phyloP scores from a whole-genome alignment of 2,113 vertebrate species.

The Phaethon lepturus region DNA sequence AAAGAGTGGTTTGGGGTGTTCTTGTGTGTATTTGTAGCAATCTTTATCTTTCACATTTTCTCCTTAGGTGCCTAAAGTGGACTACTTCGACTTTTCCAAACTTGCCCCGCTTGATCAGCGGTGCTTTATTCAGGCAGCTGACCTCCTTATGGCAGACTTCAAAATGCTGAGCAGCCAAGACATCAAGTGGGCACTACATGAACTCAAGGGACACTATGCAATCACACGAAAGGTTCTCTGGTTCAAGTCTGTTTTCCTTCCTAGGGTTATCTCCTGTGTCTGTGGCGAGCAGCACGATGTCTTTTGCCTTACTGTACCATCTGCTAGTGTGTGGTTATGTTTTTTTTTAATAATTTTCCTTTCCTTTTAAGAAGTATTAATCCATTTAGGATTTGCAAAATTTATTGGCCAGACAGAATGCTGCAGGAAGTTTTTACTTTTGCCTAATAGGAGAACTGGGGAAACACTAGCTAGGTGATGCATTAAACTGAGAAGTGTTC shows the following conservation, averaged over 20 bases:
- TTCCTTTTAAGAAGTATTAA: constrained; percentile 35
- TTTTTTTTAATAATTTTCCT: background rate
- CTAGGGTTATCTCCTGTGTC: background rate
- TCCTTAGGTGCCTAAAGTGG: constrained; percentile 82
- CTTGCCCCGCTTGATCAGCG: constrained; percentile 84
- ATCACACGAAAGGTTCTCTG: constrained; percentile 92
- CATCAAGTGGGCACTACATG: constrained; percentile 95
- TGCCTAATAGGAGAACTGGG: background rate
- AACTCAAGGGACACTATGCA: constrained; percentile 99
- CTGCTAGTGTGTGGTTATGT: background rate
- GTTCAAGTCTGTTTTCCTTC: background rate
- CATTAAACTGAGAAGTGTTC: background rate
- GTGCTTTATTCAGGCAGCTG: constrained; percentile 90
- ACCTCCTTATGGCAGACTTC: constrained; percentile 96
- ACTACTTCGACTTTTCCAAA: constrained; percentile 90
- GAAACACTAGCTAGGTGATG: background rate
- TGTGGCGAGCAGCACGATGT: background rate
- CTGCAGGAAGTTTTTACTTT: constrained; percentile 34
- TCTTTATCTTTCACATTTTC: background rate
- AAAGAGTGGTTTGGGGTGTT: background rate
- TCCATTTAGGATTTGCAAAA: constrained; percentile 14
- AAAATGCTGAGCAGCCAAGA: constrained; percentile 96
- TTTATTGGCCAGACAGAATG: background rate
- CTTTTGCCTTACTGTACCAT: background rate
- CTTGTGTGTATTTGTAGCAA: background rate